phyloP scores from a whole-genome alignment of 2,888 invertebrate species.

The Parapristionchus giblindavisi region DNA sequence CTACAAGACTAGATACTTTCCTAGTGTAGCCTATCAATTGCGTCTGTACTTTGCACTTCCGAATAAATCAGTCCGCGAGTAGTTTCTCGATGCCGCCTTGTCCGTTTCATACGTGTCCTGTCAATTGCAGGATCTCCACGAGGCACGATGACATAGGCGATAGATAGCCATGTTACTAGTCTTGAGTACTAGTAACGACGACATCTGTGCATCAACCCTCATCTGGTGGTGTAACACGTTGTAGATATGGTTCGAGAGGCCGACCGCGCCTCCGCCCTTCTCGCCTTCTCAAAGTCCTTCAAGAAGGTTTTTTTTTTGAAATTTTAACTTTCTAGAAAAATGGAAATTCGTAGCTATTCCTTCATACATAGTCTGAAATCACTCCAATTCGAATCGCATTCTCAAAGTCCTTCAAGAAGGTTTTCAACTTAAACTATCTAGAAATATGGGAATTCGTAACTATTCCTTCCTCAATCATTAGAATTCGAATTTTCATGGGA shows the following conservation, averaged over 20 bases:
- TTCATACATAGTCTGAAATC: not conserved
- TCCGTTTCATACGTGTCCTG: no score
- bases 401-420: not conserved
- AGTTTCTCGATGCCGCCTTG: not conserved
- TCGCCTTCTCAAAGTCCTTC: conserved; percentile 67
- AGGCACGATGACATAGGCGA: conserved; percentile 11
- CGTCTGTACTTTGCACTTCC: not conserved
- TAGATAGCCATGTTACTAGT: not conserved
- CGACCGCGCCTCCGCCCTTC: conserved; percentile 52
- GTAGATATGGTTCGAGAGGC: conserved; percentile 30
- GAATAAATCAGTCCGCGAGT: no score
- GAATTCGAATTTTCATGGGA: no score
- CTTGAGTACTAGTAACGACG: not conserved
- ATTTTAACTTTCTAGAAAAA: no score
- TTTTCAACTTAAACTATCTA: not conserved
- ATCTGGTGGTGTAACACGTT: not conserved
- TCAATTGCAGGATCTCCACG: no score
- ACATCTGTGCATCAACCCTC: conserved; percentile 26
- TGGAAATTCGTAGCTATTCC: not conserved
- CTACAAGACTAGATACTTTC: not conserved
- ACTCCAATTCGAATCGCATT: not conserved
- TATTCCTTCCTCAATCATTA: no score
- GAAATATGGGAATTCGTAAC: no score
- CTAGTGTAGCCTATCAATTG: not conserved
- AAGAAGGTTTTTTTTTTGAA: conserved; percentile 63